Evolutionary conservation across 1,140 invertebrate genomes (phyloP), one percentile per base, ranked within the genome.

Genomic region (Subanguina moxae): DNA sequence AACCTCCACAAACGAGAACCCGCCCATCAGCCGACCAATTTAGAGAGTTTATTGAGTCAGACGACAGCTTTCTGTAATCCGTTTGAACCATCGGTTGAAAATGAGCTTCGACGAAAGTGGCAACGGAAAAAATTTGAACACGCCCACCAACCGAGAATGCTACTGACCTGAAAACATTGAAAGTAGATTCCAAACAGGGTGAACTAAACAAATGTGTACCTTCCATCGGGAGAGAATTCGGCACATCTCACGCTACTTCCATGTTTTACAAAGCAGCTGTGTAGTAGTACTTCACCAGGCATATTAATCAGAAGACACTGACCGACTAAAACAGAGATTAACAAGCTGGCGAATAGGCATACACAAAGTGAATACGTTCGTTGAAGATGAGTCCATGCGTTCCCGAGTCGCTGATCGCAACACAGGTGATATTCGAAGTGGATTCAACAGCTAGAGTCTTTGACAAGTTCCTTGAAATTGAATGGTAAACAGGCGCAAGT

Each of bases 341-440:
- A 61, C 15, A 57, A 38, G 15, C 19, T 27, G n/a, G 43, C 11
- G 19, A 57, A 63, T n/a, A 66, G 21, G n/a, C 32, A 5, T 38
- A 7, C n/a, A n/a, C n/a, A n/a, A n/a, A n/a, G n/a, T 38, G 17
- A 23, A 66, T 56, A 58, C 68, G 27, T 56, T 73, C 62, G 27
- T 65, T 68, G 13, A 70, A 63, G 38, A 75, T 46, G n/a, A 73
- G 61, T 17, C 72, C 71, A 63, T 73, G 71, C 45, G 63, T 75
- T 45, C 71, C 72, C 19, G 72, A 46, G 19, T 27, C 42, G n/a
- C 70, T 67, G 25, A 73, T 63, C 27, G 64, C 71, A n/a, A 73
- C 38, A 28, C 30, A 5, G 15, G 58, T 57, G 42, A 73, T 75
- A 52, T 73, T 73, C 25, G 28, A 61, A 23, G 32, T 57, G 8